Base-by-base conservation (phyloP, 2,888 invertebrate species). In the Gymnocheta viridis region DNA sequence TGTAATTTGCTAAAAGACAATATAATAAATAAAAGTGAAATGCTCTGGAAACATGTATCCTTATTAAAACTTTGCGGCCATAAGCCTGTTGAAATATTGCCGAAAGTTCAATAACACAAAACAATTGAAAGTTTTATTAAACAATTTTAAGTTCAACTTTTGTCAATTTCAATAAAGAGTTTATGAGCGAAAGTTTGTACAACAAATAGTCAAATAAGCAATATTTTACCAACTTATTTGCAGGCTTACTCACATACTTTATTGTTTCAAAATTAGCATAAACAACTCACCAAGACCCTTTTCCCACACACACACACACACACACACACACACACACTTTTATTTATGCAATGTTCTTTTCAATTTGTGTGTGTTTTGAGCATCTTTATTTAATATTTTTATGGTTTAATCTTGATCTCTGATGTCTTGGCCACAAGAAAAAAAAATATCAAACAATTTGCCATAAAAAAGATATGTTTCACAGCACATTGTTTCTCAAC, bases 41-140 rank as follows among this genome's bases (percentile, higher is more conserved):
- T 6, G 6, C 10, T 32, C 10, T 7, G 10, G 32, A 32, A 32
- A 32, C 32, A 32, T 32, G 6, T 9, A 32, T 10, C 10, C 10
- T 32, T 32, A 32, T 1, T 32, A 10, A 7, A 32, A 9, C 10
- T 32, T 32, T 2, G 32, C 1, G 14, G 41, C 5, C 32, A 32
- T 32, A 32, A 32, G 32, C 32, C 32, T 5, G 2, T 0, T 38
- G 38, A 38, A 38, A 5, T n/a, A n/a, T 32, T 51, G 24, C 29
- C 3, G 17, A 56, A 56, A 29, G 27, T 56, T 56, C 54, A 56
- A 56, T 29, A 29, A 29, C 29, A 7, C 2, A 29, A 29, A 56
- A 56, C 29, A 56, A 56, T 56, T 56, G 27, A 56, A 56, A 56
- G 29, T 56, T 56, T 56, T 29, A 27, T 27, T 44, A 44, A 17